Conservation (phyloP, 1,140 invertebrate species). For the Agrypnia vestita region DNA sequence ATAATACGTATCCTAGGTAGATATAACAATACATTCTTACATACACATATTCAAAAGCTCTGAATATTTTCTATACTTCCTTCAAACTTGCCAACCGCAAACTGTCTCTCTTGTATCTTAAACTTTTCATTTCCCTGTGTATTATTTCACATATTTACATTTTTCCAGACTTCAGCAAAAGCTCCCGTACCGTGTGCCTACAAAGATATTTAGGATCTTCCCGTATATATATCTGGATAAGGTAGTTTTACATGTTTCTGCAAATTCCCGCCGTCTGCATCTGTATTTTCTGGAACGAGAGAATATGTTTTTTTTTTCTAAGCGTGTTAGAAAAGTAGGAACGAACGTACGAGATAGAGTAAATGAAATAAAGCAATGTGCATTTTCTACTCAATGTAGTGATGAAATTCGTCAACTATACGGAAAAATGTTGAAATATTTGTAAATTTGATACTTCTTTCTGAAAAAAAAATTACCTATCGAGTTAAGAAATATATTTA, state of each 20-base stretch:
- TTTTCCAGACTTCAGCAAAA: constrained; percentile 18
- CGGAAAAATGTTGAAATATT: too few relatives aligned
- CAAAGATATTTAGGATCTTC: constrained; percentile 10
- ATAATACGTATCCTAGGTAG: too few relatives aligned
- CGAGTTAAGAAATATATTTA: too few relatives aligned
- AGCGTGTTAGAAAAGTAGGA: not conserved
- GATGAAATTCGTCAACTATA: not conserved
- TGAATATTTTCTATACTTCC: not conserved
- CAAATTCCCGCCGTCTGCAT: too few relatives aligned
- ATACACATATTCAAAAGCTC: too few relatives aligned
- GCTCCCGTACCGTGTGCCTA: constrained; percentile 18
- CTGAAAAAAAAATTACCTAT: too few relatives aligned
- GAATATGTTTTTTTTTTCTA: not conserved
- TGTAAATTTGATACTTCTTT: too few relatives aligned
- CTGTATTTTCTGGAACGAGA: not conserved
- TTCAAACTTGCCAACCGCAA: constrained; percentile 18
- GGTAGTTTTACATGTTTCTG: too few relatives aligned
- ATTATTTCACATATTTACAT: constrained; percentile 38
- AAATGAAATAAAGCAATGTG: constrained; percentile 11
- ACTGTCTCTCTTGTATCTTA: constrained; percentile 23
- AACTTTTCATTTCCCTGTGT: constrained; percentile 24
- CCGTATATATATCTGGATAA: not conserved
- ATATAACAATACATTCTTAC: too few relatives aligned
- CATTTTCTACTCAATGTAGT: constrained; percentile 16
- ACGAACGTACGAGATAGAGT: not conserved